Conservation (phyloP, 2,113 vertebrate species). For the Oncorhynchus gorbuscha region DNA sequence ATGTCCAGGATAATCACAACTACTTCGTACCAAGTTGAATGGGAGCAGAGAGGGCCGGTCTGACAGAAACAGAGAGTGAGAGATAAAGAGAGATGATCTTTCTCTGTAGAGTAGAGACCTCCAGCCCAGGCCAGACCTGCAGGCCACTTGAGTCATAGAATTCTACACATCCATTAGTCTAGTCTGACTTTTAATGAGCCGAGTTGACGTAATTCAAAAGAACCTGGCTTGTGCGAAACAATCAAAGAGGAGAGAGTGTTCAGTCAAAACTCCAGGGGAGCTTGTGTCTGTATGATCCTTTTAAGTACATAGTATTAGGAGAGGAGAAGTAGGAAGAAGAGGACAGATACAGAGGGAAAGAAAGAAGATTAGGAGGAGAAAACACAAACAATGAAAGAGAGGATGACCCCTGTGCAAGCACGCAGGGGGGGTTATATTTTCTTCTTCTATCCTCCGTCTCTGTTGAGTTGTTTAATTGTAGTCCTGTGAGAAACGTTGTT, state of each 20-base stretch:
- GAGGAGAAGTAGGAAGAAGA: not conserved
- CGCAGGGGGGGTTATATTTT: not conserved
- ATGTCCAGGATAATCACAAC: not conserved
- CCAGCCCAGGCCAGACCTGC: not conserved
- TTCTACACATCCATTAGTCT: not conserved
- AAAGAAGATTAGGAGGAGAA: no score
- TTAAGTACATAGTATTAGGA: not conserved
- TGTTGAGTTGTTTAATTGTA: conserved; percentile 16
- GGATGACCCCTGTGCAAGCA: not conserved
- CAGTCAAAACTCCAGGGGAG: not conserved
- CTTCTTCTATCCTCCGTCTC: not conserved
- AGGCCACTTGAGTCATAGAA: not conserved
- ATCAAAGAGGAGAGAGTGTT: conserved; percentile 16
- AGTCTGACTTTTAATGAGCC: conserved; percentile 19
- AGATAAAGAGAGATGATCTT: not conserved
- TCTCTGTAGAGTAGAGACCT: conserved; percentile 1
- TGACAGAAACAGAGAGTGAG: not conserved
- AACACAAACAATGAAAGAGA: not conserved
- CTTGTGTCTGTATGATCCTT: not conserved
- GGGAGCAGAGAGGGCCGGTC: not conserved
- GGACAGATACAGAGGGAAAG: not conserved
- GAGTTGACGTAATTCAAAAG: not conserved
- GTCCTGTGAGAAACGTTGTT: not conserved
- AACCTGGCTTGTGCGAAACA: conserved; percentile 1
- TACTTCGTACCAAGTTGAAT: not conserved